Base-by-base conservation (phyloP, 2,113 vertebrate genomes). In the Mixornis gularis region DNA sequence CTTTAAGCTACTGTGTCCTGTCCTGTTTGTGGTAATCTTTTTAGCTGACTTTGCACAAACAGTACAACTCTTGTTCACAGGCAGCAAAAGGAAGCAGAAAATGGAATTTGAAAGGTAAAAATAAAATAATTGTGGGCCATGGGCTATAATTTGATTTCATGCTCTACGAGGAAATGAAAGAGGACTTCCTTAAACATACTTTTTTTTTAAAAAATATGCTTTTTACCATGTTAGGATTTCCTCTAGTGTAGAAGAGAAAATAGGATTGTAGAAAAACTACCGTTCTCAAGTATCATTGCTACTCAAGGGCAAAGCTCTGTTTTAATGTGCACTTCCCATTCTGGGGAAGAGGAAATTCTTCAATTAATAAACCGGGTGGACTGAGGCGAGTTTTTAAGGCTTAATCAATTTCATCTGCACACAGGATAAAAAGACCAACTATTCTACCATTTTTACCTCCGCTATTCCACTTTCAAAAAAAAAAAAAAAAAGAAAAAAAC, bases 311-410 rank as follows among this genome's bases (percentile, higher is more conserved):
- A 97, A 94, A 95, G 96, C 97, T 97, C 82, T 81, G 95, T 96
- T 97, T 96, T 98, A 98, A 98, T 97, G 97, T 97, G 97, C 96
- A 98, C 97, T 98, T 98, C 98, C 98, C 98, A 98, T 98, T 98
- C 97, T 97, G 96, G 97, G 97, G 89, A 98, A 97, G 92, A 98
- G 98, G 98, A 98, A 98, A 98, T 98, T 98, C 98, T 98, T 98
- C 98, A 98, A 98, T 98, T 98, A 98, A 98, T 98, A 98, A 98
- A 97, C 98, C 98, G 98, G 98, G 97, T 97, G 98, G 97, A 97
- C 96, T 95, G 97, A 97, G 97, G 98, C 97, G 96, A 97, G 97
- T 94, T 97, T 97, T 96, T 97, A 97, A 97, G 97, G 94, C 97
- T 98, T 98, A 98, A 98, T 98, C 97, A 98, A 95, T 97, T 98